Percentiles rank a stretch among this genome's conserved stretches.
Conservation (phyloP, 2,113 vertebrate genomes). For the Proterorhinus semilunaris region DNA sequence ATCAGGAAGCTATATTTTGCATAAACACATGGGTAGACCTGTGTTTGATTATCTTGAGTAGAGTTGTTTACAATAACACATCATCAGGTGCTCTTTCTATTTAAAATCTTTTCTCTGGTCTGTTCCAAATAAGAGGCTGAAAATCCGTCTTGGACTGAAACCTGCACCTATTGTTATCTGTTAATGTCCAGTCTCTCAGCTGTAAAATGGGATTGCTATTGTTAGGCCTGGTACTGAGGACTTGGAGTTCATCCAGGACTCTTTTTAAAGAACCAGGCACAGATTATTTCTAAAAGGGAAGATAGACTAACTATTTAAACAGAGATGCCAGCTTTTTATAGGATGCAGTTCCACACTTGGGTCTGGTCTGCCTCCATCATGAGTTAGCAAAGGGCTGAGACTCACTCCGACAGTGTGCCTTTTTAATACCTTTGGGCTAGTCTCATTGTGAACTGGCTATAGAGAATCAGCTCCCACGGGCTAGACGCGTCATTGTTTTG, state of each 20-base stretch:
- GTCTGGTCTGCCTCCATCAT: neutral
- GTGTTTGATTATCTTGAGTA: neutral
- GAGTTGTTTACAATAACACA: slow-evolving; percentile 13
- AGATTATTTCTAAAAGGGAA: neutral
- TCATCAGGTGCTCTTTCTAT: neutral
- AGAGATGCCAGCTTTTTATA: slow-evolving; percentile 3
- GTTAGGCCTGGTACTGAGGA: slow-evolving; percentile 1
- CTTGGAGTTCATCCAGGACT: slow-evolving; percentile 46
- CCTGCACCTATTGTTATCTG: slow-evolving; percentile 49
- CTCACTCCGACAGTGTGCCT: neutral
- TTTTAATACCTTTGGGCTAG: neutral
- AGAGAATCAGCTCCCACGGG: slow-evolving; percentile 25
- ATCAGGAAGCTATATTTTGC: neutral
- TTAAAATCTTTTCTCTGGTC: neutral
- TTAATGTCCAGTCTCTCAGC: slow-evolving; percentile 10
- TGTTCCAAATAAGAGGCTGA: slow-evolving; percentile 21
- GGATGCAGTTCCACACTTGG: slow-evolving; percentile 19
- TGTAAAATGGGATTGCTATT: neutral
- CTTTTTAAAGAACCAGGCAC: slow-evolving; percentile 55
- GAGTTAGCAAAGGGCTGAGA: neutral
- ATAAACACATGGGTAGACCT: neutral
- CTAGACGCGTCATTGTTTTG: slow-evolving; percentile 27
- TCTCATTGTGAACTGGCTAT: slow-evolving; percentile 12
- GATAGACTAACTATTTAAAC: slow-evolving; percentile 6
- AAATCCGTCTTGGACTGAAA: slow-evolving; percentile 22